Base-by-base conservation (phyloP, 1,140 invertebrate genomes). In the Propsilocerus akamusi region DNA sequence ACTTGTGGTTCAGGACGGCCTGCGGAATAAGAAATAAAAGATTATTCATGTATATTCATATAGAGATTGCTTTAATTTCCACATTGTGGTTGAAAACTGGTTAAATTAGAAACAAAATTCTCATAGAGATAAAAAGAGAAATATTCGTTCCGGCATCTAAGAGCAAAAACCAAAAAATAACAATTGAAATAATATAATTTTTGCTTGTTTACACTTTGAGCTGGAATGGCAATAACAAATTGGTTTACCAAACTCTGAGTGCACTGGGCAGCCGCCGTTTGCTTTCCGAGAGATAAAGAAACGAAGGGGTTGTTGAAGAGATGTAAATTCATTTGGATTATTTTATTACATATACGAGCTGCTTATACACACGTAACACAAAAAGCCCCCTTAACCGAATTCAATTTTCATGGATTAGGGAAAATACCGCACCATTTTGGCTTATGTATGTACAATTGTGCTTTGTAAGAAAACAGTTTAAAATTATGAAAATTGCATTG, bases 1-100 rank as follows among this genome's bases (percentile, higher is more conserved):
- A 91, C 79, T 30, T 75, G 76, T 10, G 86, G 86, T 14, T 78
- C 74, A 11, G 86, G 86, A 46, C 84, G 82, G 37, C 86, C 86
- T 90, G 67, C 2, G 54, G 57, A 59, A 52, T 51, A 46, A 53
- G 55, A 52, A 52, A 52, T 47, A 17, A 51, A 26, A 49, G 26
- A 50, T 12, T n/a, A 34, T 6, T 46, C 47, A 25, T 51, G 4
- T 28, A n/a, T 51, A 48, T 7, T 48, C 17, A 6, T 23, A 23
- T 46, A 8, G 17, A 48, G 8, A 20, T 8, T n/a, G n/a, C n/a
- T n/a, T n/a, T n/a, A n/a, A n/a, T n/a, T n/a, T n/a, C n/a, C n/a
- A n/a, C n/a, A n/a, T n/a, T n/a, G n/a, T n/a, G n/a, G n/a, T n/a
- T n/a, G n/a, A n/a, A n/a, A n/a, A n/a, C n/a, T n/a, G n/a, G n/a